A percentile compares a stretch with the other conserved stretches of the same genome.
Evolutionary conservation across 2,888 invertebrate species (phyloP).

Genomic region (Napeogenes sylphis): DNA sequence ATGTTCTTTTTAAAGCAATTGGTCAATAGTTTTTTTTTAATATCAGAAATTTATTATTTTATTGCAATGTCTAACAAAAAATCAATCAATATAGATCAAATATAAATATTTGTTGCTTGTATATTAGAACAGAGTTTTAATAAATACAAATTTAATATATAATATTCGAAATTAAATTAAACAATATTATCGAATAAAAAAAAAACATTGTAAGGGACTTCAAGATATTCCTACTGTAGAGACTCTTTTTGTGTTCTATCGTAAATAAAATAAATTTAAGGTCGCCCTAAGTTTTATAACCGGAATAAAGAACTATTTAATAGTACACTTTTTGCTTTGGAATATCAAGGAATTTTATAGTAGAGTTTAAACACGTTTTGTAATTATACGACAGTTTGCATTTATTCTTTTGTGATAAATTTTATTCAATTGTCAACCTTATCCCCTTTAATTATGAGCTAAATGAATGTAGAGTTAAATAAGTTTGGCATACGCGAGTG

Average conservation of each 20-base stretch:
- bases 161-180: no score
- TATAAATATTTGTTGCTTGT: no score
- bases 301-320: slow-evolving; percentile 42
- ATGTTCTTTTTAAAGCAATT: no score
- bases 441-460: slow-evolving; percentile 20
- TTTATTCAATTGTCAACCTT: slow-evolving; percentile 33
- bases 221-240: slow-evolving; percentile 58
- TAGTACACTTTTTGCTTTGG: slow-evolving; percentile 43
- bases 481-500: slow-evolving; percentile 39
- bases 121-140: no score
- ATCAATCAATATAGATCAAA: no score
- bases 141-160: no score
- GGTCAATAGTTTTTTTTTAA: no score
- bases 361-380: slow-evolving; percentile 50
- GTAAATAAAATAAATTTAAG: slow-evolving; percentile 55
- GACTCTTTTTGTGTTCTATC: slow-evolving; percentile 47
- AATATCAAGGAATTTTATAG: slow-evolving; percentile 44
- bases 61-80: no score
- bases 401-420: slow-evolving; percentile 23
- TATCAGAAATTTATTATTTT: no score
- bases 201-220: no score
- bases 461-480: slow-evolving; percentile 14
- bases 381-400: slow-evolving; percentile 46
- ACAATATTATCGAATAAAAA: no score
- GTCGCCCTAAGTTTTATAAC: slow-evolving; percentile 43